These are phyloP conservation scores for Camelus bactrianus DNA, from an alignment of 2,113 vertebrate genomes.

Conservation along the genomic window DNA sequence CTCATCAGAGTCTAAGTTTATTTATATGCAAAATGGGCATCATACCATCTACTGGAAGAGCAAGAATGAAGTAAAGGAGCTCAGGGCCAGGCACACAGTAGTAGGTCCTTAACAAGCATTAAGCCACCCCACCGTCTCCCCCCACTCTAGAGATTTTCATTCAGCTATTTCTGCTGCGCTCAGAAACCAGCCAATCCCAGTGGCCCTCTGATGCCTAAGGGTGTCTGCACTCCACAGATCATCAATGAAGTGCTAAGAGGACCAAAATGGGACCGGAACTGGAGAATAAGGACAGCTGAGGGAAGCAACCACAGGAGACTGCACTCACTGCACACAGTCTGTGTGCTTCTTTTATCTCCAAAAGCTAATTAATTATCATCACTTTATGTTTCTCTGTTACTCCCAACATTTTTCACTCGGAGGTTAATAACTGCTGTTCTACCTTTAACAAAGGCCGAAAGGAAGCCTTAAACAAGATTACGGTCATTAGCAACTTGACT, in stretches of 20 bases:
- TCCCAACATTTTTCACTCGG: conserved; percentile 24
- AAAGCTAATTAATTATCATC: conserved; percentile 42
- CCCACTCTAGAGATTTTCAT: background rate
- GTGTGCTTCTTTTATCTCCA: conserved; percentile 41
- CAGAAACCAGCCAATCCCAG: conserved; percentile 23
- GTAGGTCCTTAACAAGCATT: background rate
- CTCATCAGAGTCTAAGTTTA: background rate
- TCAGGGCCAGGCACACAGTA: background rate
- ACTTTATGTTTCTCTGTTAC: background rate
- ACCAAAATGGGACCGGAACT: background rate
- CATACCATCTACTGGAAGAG: background rate
- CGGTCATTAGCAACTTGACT: background rate
- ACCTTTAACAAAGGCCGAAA: conserved; percentile 42
- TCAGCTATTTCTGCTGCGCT: background rate
- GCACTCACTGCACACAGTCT: background rate
- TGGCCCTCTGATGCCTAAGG: background rate
- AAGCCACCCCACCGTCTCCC: background rate
- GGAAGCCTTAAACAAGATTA: conserved; percentile 44
- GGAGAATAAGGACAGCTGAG: background rate
- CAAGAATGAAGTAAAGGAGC: background rate
- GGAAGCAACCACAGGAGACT: background rate
- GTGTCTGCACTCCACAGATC: background rate
- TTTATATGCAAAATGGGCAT: background rate
- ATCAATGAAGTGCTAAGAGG: background rate
- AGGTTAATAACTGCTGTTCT: conserved; percentile 4